Evolutionary conservation across 2,888 invertebrate species (phyloP), one percentile per base, ranked within the genome.

Genomic region (Ophion ventricosus): DNA sequence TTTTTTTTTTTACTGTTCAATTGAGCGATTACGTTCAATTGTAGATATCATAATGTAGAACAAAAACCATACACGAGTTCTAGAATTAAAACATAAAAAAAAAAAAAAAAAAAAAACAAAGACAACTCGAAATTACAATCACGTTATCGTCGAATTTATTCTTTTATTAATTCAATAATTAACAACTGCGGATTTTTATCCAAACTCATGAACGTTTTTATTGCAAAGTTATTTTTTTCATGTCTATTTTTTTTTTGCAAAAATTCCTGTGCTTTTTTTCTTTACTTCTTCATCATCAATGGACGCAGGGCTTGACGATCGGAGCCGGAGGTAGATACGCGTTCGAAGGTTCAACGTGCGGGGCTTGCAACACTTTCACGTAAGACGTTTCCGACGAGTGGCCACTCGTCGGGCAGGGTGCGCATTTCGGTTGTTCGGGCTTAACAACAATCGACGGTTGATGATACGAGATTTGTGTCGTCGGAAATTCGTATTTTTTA

Each of bases 381-480:
- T 88, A 87, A 54, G 87, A 85, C 8, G 88, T 7, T 0, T 88
- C 82, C 0, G 80, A 20, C 86, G 87, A 1, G 82, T 78, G 2
- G 87, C 64, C 14, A 81, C 76, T 1, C 3, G 49, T 11, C 79
- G 82, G 83, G 43, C 85, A 85, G 0, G 83, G 80, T 35, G 79
- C 67, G 77, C 87, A 85, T 56, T 87, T 79, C 0, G 76, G 79
- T 54, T 66, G 20, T 2, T 87, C 85, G 26, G 83, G 76, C 54
- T 86, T 87, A 26, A 83, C 85, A 17, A 86, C 75, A 0, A 90
- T 85, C 2, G 87, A 29, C 8, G 90, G 89, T 40, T 91, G 89
- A 56, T 89, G 87, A 14, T 87, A 80, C 11, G 83, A 25, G 0
- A 83, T 29, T n/a, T 80, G 75, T 8, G 43, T 23, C 1, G 67